phyloP scores from a whole-genome alignment of 2,113 vertebrate species.

The Cyprinodon brontotheroides region DNA sequence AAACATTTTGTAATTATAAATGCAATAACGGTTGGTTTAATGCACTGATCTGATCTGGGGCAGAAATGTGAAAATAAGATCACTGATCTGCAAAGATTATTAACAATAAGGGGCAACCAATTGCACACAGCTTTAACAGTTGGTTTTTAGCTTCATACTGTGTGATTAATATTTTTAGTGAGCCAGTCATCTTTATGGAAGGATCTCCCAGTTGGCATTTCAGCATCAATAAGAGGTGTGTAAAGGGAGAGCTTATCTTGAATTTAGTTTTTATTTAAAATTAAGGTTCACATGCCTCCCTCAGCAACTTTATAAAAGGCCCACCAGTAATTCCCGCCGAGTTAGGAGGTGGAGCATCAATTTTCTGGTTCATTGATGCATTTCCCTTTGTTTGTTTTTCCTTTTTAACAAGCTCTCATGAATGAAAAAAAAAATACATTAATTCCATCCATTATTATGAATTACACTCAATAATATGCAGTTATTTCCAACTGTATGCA shows the following conservation, averaged over 20 bases:
- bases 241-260: no score
- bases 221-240: no score
- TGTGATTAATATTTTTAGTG: background rate
- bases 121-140: background rate
- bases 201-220: no score
- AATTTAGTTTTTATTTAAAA: no score
- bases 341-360: background rate
- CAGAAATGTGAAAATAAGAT: no score
- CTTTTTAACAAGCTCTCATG: background rate
- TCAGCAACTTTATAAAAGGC: background rate
- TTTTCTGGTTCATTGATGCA: background rate
- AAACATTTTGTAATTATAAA: background rate
- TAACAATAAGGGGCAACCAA: background rate
- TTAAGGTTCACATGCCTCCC: no score
- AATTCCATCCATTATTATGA: background rate
- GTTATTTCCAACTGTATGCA: no score
- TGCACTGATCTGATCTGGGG: no score
- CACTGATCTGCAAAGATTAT: background rate
- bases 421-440: background rate
- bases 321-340: background rate
- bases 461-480: no score
- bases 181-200: no score
- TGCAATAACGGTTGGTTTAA: background rate
- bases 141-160: no score
- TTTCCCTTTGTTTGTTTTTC: background rate